phyloP scores from a whole-genome alignment of 2,113 vertebrate genomes.

The Melozone crissalis region DNA sequence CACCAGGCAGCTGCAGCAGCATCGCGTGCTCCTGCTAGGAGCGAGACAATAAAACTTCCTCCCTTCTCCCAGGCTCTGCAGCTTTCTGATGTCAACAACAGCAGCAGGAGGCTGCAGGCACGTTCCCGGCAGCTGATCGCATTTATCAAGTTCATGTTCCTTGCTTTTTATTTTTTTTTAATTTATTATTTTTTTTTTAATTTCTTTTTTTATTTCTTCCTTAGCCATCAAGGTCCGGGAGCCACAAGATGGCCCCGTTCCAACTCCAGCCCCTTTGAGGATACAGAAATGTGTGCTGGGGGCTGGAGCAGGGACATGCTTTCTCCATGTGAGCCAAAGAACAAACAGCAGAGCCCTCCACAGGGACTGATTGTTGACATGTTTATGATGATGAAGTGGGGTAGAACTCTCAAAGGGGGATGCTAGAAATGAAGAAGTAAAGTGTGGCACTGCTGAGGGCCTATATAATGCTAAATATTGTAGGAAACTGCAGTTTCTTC shows the following conservation, averaged over 20 bases:
- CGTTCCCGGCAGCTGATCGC: constrained; percentile 45
- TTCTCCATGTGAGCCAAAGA: constrained; percentile 59
- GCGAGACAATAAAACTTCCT: constrained; percentile 30
- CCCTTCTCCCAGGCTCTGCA: not conserved
- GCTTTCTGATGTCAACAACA: constrained; percentile 56
- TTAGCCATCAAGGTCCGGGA: not conserved
- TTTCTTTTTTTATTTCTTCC: not conserved
- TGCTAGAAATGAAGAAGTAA: constrained; percentile 65
- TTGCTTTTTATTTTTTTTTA: not conserved
- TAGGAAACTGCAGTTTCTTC: constrained; percentile 64
- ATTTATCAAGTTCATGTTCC: constrained; percentile 58
- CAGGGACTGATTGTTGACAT: constrained; percentile 66
- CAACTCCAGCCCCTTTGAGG: constrained; percentile 40
- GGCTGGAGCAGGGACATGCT: constrained; percentile 48
- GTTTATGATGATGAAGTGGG: constrained; percentile 77
- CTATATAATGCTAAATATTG: constrained; percentile 60
- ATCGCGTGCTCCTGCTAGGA: constrained; percentile 11
- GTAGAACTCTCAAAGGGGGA: constrained; percentile 58
- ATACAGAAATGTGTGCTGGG: constrained; percentile 47
- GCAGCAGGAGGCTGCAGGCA: constrained; percentile 49
- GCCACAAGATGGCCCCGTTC: constrained; percentile 23
- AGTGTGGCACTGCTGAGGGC: constrained; percentile 66
- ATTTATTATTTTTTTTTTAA: not conserved
- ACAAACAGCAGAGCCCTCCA: constrained; percentile 61
- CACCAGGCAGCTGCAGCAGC: constrained; percentile 19